A percentile compares a stretch with the other conserved stretches of the same genome.
These are phyloP conservation scores for Lucilia sericata DNA, from an alignment of 1,140 invertebrate genomes.

Conservation along the genomic window DNA sequence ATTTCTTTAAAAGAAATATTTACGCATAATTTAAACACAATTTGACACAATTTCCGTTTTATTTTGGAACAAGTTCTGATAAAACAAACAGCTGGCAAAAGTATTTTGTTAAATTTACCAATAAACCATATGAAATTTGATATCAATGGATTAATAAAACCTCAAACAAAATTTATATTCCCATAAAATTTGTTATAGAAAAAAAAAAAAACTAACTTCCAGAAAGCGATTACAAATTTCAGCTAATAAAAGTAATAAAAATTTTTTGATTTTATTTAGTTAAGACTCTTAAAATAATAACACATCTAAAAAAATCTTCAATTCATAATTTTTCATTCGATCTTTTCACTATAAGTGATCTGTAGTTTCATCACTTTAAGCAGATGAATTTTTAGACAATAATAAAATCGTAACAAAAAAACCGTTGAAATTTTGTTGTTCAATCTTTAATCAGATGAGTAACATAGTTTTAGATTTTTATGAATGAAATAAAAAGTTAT, in stretches of 20 bases:
- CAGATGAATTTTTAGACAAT: not conserved
- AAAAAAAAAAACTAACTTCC: conserved; percentile 9
- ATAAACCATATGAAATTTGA: too few species aligned
- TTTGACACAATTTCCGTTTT: too few species aligned
- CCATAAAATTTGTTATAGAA: not conserved
- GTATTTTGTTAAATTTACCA: too few species aligned
- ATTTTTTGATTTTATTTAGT: not conserved
- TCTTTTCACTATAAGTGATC: not conserved
- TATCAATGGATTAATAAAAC: too few species aligned
- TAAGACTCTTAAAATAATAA: conserved; percentile 9
- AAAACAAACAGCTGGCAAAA: too few species aligned
- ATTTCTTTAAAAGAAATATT: too few species aligned
- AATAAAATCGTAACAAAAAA: not conserved
- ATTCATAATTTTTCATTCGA: not conserved
- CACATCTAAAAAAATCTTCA: not conserved
- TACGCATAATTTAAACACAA: too few species aligned
- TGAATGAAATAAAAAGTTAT: not conserved
- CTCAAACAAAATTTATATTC: not conserved
- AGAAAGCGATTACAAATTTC: not conserved
- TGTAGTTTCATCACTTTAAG: conserved; percentile 11
- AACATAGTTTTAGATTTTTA: not conserved
- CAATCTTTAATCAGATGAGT: not conserved
- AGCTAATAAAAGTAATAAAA: not conserved
- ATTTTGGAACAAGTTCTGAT: too few species aligned
- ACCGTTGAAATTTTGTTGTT: not conserved